Evolutionary conservation across 2,888 invertebrate species (phyloP).

Genomic region (Lasius platythorax): DNA sequence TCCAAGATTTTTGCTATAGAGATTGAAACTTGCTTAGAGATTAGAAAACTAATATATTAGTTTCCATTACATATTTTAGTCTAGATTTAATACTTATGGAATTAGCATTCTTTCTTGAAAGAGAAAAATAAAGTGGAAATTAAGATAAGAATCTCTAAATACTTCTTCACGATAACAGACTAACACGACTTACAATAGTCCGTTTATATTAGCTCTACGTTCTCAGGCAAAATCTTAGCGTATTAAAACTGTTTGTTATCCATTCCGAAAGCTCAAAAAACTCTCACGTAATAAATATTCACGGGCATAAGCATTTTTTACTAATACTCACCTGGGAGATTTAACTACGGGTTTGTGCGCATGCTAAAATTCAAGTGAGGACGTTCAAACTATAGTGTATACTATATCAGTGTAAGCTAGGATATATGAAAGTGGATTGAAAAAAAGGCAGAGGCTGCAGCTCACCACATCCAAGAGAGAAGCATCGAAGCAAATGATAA

Average conservation of each 20-base stretch:
- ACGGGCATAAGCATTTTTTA: constrained; percentile 18
- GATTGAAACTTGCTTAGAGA: background rate
- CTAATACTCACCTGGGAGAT: constrained; percentile 53
- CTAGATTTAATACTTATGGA: constrained; percentile 1
- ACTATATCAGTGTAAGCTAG: constrained; percentile 50
- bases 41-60: constrained; percentile 24
- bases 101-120: background rate
- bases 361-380: constrained; percentile 71
- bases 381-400: constrained; percentile 51
- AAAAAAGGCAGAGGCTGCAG: constrained; percentile 69
- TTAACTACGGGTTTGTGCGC: constrained; percentile 76
- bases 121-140: background rate
- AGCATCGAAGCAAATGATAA: constrained; percentile 86
- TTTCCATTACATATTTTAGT: background rate
- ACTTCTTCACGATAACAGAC: background rate
- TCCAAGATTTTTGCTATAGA: background rate
- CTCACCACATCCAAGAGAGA: constrained; percentile 83
- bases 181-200: constrained; percentile 1
- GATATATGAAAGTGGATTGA: constrained; percentile 32
- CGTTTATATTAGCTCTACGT: constrained; percentile 27
- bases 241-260: constrained; percentile 5
- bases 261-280: constrained; percentile 27
- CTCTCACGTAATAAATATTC: background rate
- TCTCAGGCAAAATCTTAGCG: background rate
- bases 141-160: background rate